Evolutionary conservation across 2,888 invertebrate genomes (phyloP).

Genomic region (Altica lythri): DNA sequence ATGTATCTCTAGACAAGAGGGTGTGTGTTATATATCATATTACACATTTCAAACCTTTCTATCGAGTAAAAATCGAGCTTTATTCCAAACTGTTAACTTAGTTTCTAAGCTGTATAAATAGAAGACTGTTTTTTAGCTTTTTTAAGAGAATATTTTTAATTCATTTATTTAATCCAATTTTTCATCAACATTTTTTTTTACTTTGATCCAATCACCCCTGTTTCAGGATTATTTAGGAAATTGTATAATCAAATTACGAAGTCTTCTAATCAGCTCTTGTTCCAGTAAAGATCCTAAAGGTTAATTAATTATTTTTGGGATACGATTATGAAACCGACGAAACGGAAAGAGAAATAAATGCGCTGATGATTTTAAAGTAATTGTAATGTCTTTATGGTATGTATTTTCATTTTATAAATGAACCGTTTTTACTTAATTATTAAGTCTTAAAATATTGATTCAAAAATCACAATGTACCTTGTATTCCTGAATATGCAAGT

Average conservation of each 20-base stretch:
- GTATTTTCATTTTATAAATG: too few species aligned
- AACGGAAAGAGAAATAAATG: background rate
- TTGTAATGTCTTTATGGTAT: too few species aligned
- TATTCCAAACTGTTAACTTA: too few species aligned
- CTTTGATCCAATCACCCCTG: conserved; percentile 18
- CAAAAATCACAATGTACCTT: too few species aligned
- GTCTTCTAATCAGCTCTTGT: conserved; percentile 42
- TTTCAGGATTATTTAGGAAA: conserved; percentile 31
- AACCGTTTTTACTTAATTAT: too few species aligned
- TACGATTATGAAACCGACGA: background rate
- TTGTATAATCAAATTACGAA: conserved; percentile 45
- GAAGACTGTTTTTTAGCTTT: background rate
- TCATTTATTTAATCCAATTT: conserved; percentile 5
- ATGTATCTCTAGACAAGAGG: too few species aligned
- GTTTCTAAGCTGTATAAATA: background rate
- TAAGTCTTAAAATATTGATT: too few species aligned
- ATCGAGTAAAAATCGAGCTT: too few species aligned
- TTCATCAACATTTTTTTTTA: conserved; percentile 27
- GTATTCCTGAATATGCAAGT: too few species aligned
- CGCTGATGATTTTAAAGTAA: background rate
- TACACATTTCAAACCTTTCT: too few species aligned
- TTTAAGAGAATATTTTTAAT: background rate
- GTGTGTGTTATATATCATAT: too few species aligned
- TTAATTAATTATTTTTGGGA: conserved; percentile 36
- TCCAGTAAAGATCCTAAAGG: conserved; percentile 28